Percentiles rank a stretch among this genome's conserved stretches.
phyloP scores from a whole-genome alignment of 2,888 invertebrate species.

The Pandemis cinnamomeana region DNA sequence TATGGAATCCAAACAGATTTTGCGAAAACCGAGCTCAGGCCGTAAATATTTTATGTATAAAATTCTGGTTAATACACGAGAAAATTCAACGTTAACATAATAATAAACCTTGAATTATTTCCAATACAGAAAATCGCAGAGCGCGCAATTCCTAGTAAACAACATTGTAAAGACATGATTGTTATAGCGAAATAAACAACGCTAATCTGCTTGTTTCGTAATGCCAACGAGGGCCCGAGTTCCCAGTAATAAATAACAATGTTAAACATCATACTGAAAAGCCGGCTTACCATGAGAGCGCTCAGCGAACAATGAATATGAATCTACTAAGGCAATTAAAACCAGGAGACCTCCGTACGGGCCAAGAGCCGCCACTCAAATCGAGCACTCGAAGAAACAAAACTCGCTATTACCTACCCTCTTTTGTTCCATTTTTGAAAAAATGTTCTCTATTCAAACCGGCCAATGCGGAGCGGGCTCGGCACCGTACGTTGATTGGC shows the following conservation, averaged over 20 bases:
- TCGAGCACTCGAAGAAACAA: constrained; percentile 81
- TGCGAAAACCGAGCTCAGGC: too few relatives aligned
- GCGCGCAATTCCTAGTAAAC: constrained; percentile 62
- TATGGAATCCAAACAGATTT: too few relatives aligned
- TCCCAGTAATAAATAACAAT: constrained; percentile 77
- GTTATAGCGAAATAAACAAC: constrained; percentile 68
- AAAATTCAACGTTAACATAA: too few relatives aligned
- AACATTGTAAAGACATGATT: constrained; percentile 58
- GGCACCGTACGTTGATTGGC: constrained; percentile 82
- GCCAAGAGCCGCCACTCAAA: constrained; percentile 72
- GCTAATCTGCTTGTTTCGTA: constrained; percentile 77
- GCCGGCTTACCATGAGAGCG: constrained; percentile 63
- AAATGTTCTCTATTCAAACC: constrained; percentile 80
- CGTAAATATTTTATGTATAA: too few relatives aligned
- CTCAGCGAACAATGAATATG: constrained; percentile 65
- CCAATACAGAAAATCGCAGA: not conserved
- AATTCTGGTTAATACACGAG: too few relatives aligned
- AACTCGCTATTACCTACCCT: constrained; percentile 83
- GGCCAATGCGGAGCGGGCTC: constrained; percentile 80
- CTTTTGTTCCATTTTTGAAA: constrained; percentile 78
- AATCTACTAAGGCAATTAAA: constrained; percentile 75
- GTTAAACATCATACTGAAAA: constrained; percentile 71
- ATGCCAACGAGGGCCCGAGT: constrained; percentile 59
- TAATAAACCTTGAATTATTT: not conserved
- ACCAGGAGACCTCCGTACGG: constrained; percentile 75